These are phyloP conservation scores for Morinoia aosen DNA, from an alignment of 2,888 invertebrate genomes.

Conservation along the genomic window DNA sequence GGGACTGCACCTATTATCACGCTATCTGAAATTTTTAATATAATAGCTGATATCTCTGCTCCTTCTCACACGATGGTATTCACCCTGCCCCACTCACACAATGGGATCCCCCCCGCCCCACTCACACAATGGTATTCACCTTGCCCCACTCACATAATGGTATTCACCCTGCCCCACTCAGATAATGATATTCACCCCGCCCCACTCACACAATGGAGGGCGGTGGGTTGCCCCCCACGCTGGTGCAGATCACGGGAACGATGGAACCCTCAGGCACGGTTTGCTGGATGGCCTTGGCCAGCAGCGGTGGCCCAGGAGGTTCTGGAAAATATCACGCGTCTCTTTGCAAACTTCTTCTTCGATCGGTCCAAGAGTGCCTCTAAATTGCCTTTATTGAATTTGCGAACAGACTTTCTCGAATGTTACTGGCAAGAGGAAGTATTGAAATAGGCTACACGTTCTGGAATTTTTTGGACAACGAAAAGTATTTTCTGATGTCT, in stretches of 20 bases:
- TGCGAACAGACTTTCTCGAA: slow-evolving; percentile 1
- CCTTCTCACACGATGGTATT: too few species aligned
- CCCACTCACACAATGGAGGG: slow-evolving; percentile 73
- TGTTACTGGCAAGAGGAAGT: background rate
- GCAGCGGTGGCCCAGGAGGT: slow-evolving; percentile 90
- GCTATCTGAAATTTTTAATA: too few species aligned
- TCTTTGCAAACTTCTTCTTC: slow-evolving; percentile 1
- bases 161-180: background rate
- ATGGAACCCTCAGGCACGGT: slow-evolving; percentile 74
- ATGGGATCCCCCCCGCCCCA: too few species aligned
- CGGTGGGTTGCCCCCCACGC: slow-evolving; percentile 93
- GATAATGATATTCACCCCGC: background rate
- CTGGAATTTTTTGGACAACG: background rate
- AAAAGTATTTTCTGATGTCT: background rate
- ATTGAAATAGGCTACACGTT: background rate
- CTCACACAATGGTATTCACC: too few species aligned
- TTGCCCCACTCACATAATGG: too few species aligned
- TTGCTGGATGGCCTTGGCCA: slow-evolving; percentile 79
- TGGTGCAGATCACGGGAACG: slow-evolving; percentile 77
- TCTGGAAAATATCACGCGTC: slow-evolving; percentile 76
- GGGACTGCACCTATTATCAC: background rate
- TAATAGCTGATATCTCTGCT: too few species aligned
- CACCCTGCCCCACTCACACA: too few species aligned
- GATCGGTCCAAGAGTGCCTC: background rate
- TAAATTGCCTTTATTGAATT: slow-evolving; percentile 1